Base-by-base conservation (phyloP, 2,888 invertebrate species). In the Aleiodes leptofemur region DNA sequence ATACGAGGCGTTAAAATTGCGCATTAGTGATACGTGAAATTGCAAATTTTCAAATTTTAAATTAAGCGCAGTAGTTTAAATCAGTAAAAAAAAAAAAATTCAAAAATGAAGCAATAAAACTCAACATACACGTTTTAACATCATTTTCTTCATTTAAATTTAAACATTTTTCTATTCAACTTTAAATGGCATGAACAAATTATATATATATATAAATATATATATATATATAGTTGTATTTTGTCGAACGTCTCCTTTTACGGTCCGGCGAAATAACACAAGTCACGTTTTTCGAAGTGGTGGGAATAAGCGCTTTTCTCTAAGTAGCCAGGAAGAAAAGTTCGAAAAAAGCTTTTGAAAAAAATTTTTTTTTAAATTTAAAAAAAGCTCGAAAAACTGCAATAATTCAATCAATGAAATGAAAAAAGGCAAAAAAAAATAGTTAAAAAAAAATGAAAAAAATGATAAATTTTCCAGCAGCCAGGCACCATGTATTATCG, bases 221-320 rank as follows among this genome's bases (percentile, higher is more conserved):
- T 2, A 23, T 23, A 23, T 23, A 23, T 23, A 68, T 64, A 68
- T 68, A 50, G 68, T 51, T 43, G n/a, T 51, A 68, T 68, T 51
- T 68, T 68, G 77, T 70, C 75, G 78, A 76, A 77, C 79, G 79
- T 78, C 78, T 79, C 81, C 81, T 81, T 81, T 81, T 81, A 81
- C 78, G 81, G 81, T 69, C 76, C 73, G 76, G 56, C 73, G 77
- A 76, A 74, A 76, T 72, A 72, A 51, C 50, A 76, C 77, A 73
- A 72, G 77, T 77, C 53, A 68, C 55, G 55, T 66, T 64, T 74
- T 55, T 56, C 57, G 68, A 66, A 73, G 75, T 77, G 75, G 75
- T 74, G 73, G 64, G 64, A 71, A 68, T 50, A 69, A 69, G 69
- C 70, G 50, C 57, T 76, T 56, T 72, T 66, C 43, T 64, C 23